A percentile compares a stretch with the other conserved stretches of the same genome.
Evolutionary conservation across 1,140 invertebrate species (phyloP).

Genomic region (Cylas formicarius): DNA sequence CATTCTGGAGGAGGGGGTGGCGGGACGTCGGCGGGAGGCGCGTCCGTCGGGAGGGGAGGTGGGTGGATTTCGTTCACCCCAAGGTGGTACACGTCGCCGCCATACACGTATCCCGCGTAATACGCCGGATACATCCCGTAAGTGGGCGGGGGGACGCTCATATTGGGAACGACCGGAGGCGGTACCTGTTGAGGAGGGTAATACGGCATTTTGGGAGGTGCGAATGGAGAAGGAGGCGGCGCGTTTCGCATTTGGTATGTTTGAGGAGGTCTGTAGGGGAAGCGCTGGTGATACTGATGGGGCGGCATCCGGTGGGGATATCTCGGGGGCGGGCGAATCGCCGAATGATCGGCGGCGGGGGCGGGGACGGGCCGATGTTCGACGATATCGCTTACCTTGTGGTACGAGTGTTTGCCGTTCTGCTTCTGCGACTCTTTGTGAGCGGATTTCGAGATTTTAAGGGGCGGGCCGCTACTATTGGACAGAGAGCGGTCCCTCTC

Average conservation of each 20-base stretch:
- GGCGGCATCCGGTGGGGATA: neutral
- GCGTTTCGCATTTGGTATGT: slow-evolving; percentile 9
- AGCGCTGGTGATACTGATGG: slow-evolving; percentile 1
- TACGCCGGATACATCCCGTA: slow-evolving; percentile 22
- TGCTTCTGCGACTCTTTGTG: slow-evolving; percentile 34
- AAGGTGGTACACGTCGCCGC: slow-evolving; percentile 27
- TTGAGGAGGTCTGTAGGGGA: slow-evolving; percentile 2
- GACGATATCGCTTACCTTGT: slow-evolving; percentile 39
- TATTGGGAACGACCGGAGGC: slow-evolving; percentile 19
- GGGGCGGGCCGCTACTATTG: slow-evolving; percentile 9
- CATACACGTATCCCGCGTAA: slow-evolving; percentile 17
- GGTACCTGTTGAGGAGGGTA: slow-evolving; percentile 10
- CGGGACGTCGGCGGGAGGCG: slow-evolving; percentile 41
- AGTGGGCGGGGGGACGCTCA: slow-evolving; percentile 23
- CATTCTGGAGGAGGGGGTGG: slow-evolving; percentile 46
- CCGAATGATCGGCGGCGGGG: neutral
- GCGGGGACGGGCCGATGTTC: neutral
- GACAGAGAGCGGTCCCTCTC: slow-evolving; percentile 31
- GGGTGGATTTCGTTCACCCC: slow-evolving; percentile 10
- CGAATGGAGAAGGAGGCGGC: slow-evolving; percentile 10
- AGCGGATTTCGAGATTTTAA: slow-evolving; percentile 22
- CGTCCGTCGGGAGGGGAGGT: slow-evolving; percentile 43
- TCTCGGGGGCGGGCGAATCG: neutral
- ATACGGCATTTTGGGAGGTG: slow-evolving; percentile 6
- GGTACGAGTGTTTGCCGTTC: slow-evolving; percentile 37